phyloP scores from a whole-genome alignment of 2,888 invertebrate species.

The Eumacrocentrus americanus region DNA sequence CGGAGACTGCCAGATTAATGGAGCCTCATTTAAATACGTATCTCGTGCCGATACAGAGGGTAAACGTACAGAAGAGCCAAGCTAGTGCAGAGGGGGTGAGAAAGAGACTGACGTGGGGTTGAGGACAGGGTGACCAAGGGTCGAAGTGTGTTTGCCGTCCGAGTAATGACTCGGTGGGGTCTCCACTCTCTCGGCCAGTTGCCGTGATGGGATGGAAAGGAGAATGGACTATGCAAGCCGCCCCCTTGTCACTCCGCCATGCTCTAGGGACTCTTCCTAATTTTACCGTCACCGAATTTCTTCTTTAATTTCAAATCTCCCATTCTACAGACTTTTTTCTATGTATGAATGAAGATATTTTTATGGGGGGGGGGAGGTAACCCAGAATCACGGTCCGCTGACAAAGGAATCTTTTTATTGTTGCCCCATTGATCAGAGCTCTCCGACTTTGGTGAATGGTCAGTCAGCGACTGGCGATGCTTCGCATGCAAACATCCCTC shows the following conservation, averaged over 20 bases:
- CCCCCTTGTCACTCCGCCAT: constrained; percentile 27
- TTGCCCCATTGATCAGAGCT: constrained; percentile 23
- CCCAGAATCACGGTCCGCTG: constrained; percentile 1
- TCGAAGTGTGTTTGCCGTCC: constrained; percentile 61
- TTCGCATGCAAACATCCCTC: constrained; percentile 44
- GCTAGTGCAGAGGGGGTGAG: constrained; percentile 23
- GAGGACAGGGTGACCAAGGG: constrained; percentile 54
- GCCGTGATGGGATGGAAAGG: constrained; percentile 36
- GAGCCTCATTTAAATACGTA: constrained; percentile 62
- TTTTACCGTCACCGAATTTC: constrained; percentile 36
- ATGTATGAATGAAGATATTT: neutral
- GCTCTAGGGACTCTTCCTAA: constrained; percentile 33
- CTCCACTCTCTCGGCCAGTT: constrained; percentile 37
- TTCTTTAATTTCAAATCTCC: constrained; percentile 34
- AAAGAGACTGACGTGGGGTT: constrained; percentile 17
- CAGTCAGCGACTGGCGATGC: constrained; percentile 42
- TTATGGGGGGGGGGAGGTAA: neutral
- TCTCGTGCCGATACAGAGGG: constrained; percentile 58
- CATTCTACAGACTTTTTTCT: neutral
- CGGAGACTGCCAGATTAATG: constrained; percentile 59
- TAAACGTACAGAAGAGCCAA: constrained; percentile 25
- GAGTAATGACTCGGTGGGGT: constrained; percentile 59
- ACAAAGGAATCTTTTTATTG: constrained; percentile 25
- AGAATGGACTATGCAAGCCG: constrained; percentile 59
- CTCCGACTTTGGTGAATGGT: constrained; percentile 25